Evolutionary conservation across 2,888 invertebrate species (phyloP).

Genomic region (Scaptomyza tumidula): DNA sequence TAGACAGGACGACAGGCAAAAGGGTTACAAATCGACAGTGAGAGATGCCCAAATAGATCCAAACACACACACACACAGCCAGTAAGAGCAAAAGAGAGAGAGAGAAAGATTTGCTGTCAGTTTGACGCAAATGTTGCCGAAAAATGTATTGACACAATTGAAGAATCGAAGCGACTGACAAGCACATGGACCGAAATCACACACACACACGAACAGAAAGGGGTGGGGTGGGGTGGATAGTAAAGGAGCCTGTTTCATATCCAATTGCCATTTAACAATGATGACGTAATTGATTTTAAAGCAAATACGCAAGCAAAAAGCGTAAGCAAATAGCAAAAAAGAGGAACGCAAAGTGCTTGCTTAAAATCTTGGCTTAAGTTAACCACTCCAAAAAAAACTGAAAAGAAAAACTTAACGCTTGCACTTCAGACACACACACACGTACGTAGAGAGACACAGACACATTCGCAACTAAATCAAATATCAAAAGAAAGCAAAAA

Average conservation of each 20-base stretch:
- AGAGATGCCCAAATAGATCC: conserved; percentile 29
- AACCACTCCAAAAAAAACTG: conserved; percentile 1
- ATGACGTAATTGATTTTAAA: conserved; percentile 80
- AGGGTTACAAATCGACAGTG: conserved; percentile 43
- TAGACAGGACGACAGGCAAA: conserved; percentile 28
- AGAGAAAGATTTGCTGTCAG: conserved; percentile 23
- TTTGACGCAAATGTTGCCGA: conserved; percentile 70
- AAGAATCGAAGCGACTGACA: conserved; percentile 40
- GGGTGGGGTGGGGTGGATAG: no score
- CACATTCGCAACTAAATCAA: conserved; percentile 51
- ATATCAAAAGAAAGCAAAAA: conserved; percentile 26
- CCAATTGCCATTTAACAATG: conserved; percentile 65
- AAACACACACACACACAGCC: no score
- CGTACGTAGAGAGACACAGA: neutral
- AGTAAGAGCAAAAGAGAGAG: no score
- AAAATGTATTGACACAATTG: conserved; percentile 73
- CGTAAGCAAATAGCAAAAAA: conserved; percentile 51
- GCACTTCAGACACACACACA: conserved; percentile 7
- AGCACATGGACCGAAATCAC: conserved; percentile 29
- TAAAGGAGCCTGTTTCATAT: no score
- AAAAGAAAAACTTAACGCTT: neutral
- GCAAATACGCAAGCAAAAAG: conserved; percentile 40
- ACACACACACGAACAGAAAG: no score
- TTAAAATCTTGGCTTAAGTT: conserved; percentile 62
- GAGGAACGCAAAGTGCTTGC: conserved; percentile 62